phyloP scores from a whole-genome alignment of 2,888 invertebrate genomes.

The Beris morrisii region DNA sequence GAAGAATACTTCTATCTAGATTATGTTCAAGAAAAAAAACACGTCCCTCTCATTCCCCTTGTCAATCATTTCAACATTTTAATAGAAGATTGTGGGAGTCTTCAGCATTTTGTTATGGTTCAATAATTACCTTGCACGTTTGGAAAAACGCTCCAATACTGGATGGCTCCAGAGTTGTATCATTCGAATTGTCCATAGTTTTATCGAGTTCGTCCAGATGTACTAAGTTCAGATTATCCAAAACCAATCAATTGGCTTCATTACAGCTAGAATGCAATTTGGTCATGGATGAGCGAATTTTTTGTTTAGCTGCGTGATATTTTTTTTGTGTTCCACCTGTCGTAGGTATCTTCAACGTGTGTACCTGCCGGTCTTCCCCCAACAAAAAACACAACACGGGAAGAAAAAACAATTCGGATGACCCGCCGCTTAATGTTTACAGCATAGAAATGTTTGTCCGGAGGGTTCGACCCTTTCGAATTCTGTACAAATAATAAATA shows the following conservation, averaged over 20 bases:
- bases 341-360: constrained; percentile 8
- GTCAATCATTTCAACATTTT: no score
- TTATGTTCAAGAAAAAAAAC: no score
- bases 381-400: neutral
- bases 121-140: constrained; percentile 56
- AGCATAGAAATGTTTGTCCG: neutral
- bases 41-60: no score
- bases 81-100: no score
- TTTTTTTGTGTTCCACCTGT: constrained; percentile 21
- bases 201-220: neutral
- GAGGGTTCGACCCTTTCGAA: constrained; percentile 26
- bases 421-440: constrained; percentile 28
- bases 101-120: no score
- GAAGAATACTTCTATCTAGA: no score
- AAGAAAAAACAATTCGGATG: constrained; percentile 13
- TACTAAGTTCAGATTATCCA: neutral
- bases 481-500: constrained; percentile 24
- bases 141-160: constrained; percentile 56
- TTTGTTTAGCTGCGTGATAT: neutral
- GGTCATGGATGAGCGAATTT: constrained; percentile 26
- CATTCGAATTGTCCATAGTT: constrained; percentile 34
- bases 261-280: constrained; percentile 16
- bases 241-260: constrained; percentile 21
- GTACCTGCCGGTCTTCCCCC: constrained; percentile 25
- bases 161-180: constrained; percentile 42